These are phyloP conservation scores for Maccullochella peelii DNA, from an alignment of 2,113 vertebrate species.

Conservation along the genomic window DNA sequence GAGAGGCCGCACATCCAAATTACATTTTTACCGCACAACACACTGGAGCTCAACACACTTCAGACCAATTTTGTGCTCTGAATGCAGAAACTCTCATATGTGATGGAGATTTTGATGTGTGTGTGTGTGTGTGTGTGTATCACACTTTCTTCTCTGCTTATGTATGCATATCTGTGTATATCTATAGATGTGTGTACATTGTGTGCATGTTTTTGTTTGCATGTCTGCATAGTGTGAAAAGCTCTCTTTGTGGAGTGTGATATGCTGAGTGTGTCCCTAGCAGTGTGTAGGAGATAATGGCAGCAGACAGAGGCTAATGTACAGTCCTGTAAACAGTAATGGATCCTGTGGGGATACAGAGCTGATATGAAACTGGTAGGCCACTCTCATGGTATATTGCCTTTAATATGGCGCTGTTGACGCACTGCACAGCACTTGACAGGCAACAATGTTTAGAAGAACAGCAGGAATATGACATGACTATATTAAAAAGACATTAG, in stretches of 20 bases:
- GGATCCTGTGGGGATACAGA: conserved; percentile 66
- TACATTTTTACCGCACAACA: conserved; percentile 58
- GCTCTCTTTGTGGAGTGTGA: conserved; percentile 29
- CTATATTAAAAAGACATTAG: conserved; percentile 73
- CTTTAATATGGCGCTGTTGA: conserved; percentile 74
- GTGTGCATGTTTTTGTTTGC: conserved; percentile 27
- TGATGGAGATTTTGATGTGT: conserved; percentile 17
- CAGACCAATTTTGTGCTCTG: conserved; percentile 39
- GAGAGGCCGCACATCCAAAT: conserved; percentile 69
- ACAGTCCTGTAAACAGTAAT: conserved; percentile 74
- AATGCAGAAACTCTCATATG: conserved; percentile 26
- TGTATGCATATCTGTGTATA: not conserved
- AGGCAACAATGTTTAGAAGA: conserved; percentile 56
- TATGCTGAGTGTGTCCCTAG: conserved; percentile 53
- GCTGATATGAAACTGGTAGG: conserved; percentile 68
- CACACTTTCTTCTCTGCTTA: not conserved
- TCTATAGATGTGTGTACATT: not conserved
- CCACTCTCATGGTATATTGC: conserved; percentile 70
- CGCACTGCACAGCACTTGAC: conserved; percentile 57
- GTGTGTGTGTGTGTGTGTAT: not conserved
- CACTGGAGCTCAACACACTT: conserved; percentile 43
- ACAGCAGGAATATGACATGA: conserved; percentile 67
- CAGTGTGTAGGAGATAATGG: conserved; percentile 63
- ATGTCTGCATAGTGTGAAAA: conserved; percentile 25
- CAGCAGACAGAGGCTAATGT: conserved; percentile 72